Evolutionary conservation across 2,888 invertebrate genomes (phyloP).

Genomic region (Gerris lacustris): DNA sequence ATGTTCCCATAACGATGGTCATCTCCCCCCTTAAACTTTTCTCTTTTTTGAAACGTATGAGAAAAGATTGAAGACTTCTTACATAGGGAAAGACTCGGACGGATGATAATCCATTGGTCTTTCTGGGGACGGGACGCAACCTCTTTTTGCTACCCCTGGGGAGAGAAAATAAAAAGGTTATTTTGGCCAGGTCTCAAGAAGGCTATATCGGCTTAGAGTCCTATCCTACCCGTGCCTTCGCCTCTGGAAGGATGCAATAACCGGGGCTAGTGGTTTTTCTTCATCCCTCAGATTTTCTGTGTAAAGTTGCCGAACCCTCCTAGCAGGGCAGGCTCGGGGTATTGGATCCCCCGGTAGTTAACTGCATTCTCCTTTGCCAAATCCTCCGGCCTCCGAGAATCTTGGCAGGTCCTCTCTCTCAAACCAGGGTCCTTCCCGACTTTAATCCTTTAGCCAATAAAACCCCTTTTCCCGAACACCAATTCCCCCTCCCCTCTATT

Average conservation of each 20-base stretch:
- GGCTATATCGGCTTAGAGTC: neutral
- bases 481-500: too few species aligned
- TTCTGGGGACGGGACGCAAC: neutral
- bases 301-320: neutral
- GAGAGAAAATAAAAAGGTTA: constrained; percentile 3
- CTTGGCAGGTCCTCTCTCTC: neutral
- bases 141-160: neutral
- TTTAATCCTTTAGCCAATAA: neutral
- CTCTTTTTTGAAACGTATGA: neutral
- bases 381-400: neutral
- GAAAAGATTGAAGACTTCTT: neutral
- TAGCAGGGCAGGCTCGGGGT: neutral
- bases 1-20: neutral
- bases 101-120: neutral
- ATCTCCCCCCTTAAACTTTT: neutral
- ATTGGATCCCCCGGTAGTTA: neutral
- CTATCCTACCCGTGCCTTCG: neutral
- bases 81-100: neutral
- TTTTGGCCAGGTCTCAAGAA: constrained; percentile 5
- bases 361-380: neutral
- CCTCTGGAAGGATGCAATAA: neutral
- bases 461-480: neutral
- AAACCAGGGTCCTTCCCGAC: too few species aligned
- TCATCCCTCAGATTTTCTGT: neutral
- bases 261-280: neutral